phyloP scores from a whole-genome alignment of 23 tunicate genomes.

The Trididemnum miniatum region DNA sequence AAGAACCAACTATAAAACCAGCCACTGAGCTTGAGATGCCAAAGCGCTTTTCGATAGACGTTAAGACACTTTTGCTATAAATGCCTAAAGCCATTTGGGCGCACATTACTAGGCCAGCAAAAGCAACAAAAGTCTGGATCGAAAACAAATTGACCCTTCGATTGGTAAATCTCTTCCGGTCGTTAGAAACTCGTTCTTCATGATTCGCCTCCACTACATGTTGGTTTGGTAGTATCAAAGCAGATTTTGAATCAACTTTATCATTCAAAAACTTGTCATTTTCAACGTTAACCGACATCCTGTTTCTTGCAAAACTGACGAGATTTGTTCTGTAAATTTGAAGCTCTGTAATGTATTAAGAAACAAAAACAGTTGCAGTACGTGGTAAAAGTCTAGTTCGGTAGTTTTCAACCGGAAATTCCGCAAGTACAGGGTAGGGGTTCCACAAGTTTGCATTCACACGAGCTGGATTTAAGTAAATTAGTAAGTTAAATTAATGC shows the following conservation, averaged over 20 bases:
- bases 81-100: conserved; percentile 73
- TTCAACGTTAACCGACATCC: not conserved
- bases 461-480: too few relatives aligned
- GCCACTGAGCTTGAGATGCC: conserved; percentile 76
- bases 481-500: too few relatives aligned
- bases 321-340: too few relatives aligned
- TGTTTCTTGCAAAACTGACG: too few relatives aligned
- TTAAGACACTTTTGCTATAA: conserved; percentile 83
- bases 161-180: not conserved
- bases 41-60: conserved; percentile 80
- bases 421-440: too few relatives aligned
- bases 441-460: too few relatives aligned
- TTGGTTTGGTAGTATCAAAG: not conserved
- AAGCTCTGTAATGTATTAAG: too few relatives aligned
- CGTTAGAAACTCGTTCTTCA: not conserved
- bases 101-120: conserved; percentile 78
- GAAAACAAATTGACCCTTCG: conserved; percentile 1
- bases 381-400: too few relatives aligned
- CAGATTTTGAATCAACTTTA: not conserved
- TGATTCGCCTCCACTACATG: not conserved
- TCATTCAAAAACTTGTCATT: not conserved
- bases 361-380: too few relatives aligned
- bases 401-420: too few relatives aligned
- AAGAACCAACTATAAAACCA: conserved; percentile 83
- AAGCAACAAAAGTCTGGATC: conserved; percentile 56